phyloP scores from a whole-genome alignment of 2,797 vertebrate species.

The Thunnus albacares region DNA sequence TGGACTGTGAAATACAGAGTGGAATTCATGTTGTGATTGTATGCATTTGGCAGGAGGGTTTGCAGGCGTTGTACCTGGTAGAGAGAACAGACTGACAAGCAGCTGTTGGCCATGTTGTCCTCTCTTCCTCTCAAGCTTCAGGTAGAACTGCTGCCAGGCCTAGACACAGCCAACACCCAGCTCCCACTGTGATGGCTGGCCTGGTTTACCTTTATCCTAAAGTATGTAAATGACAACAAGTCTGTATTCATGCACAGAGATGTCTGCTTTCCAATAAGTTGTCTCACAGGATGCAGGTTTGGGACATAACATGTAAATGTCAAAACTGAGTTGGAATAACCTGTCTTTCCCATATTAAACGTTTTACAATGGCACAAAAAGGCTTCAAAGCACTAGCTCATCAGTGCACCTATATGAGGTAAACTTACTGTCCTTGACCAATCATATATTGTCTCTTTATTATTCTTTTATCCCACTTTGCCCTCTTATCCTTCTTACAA shows the following conservation, averaged over 20 bases:
- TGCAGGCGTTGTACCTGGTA: constrained; percentile 49
- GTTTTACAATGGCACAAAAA: background rate
- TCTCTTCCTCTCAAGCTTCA: constrained; percentile 67
- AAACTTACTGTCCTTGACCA: background rate
- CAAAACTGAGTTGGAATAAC: background rate
- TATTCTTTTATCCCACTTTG: too few relatives aligned
- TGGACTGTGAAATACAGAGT: constrained; percentile 45
- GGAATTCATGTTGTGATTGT: constrained; percentile 44
- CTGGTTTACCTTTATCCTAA: constrained; percentile 26
- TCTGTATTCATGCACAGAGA: constrained; percentile 10
- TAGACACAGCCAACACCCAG: constrained; percentile 58
- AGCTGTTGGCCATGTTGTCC: constrained; percentile 61
- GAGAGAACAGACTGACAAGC: constrained; percentile 64
- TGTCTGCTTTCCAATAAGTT: background rate
- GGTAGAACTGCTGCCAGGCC: constrained; percentile 70
- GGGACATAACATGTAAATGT: background rate
- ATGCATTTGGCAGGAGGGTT: constrained; percentile 54
- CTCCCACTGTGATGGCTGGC: constrained; percentile 60
- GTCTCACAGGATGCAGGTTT: constrained; percentile 1
- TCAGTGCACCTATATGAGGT: background rate
- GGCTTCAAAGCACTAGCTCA: background rate
- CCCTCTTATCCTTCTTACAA: background rate
- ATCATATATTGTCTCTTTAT: too few relatives aligned
- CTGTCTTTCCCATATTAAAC: constrained; percentile 1
- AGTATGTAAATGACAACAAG: background rate